Percentiles rank a stretch among this genome's conserved stretches.
These are phyloP conservation scores for Daboia siamensis DNA, from an alignment of 2,113 vertebrate genomes.

Conservation along the genomic window DNA sequence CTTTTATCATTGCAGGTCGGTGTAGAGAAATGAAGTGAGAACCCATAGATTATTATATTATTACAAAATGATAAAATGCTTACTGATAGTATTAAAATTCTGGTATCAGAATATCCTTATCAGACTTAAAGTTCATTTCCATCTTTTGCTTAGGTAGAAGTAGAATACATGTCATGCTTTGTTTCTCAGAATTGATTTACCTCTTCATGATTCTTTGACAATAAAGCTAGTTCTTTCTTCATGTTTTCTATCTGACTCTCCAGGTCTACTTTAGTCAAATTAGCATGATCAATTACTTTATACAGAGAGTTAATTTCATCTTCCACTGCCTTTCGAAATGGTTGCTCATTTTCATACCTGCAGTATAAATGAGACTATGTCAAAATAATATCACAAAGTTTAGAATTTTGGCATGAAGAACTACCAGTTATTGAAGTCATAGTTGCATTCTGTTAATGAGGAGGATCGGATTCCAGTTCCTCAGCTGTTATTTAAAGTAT, in stretches of 20 bases:
- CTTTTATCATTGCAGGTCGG: neutral
- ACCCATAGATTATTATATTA: neutral
- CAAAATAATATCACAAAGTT: neutral
- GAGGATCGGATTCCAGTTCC: neutral
- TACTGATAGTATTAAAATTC: fast-evolving
- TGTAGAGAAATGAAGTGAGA: neutral
- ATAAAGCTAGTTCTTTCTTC: slow-evolving; percentile 78
- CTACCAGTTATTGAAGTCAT: neutral
- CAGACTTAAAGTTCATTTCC: fast-evolving
- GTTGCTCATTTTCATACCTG: slow-evolving; percentile 90
- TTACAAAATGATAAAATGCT: neutral
- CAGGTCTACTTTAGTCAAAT: slow-evolving; percentile 82
- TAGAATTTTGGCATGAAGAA: neutral
- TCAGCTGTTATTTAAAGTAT: neutral
- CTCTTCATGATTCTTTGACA: slow-evolving; percentile 86
- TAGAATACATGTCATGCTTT: slow-evolving; percentile 24
- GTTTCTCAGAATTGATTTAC: slow-evolving; percentile 57
- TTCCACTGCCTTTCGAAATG: slow-evolving; percentile 85
- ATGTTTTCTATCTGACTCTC: slow-evolving; percentile 86
- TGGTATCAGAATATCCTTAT: neutral
- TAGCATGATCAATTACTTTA: slow-evolving; percentile 90
- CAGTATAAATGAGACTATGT: slow-evolving; percentile 16
- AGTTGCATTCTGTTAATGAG: neutral
- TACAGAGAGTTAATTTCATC: slow-evolving; percentile 90
- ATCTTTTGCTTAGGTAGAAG: neutral